Evolutionary conservation across 2,113 vertebrate genomes (phyloP).

Genomic region (Etheostoma spectabile): DNA sequence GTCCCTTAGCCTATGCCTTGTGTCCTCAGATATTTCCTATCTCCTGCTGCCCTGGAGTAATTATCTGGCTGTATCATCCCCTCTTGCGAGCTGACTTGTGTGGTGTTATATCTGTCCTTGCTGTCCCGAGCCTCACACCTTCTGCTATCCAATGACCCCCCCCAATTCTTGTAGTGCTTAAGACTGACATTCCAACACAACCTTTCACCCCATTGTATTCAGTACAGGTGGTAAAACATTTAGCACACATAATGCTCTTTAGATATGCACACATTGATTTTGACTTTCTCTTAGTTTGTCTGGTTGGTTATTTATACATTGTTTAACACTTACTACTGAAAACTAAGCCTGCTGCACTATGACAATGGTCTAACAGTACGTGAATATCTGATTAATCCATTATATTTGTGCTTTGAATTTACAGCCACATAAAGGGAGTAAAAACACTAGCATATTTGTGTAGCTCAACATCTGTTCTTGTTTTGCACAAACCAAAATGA

Average conservation of each 20-base stretch:
- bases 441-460: constrained; percentile 10
- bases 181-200: constrained; percentile 16
- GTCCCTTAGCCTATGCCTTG: too few relatives aligned
- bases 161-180: not conserved
- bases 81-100: constrained; percentile 29
- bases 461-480: not conserved
- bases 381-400: constrained; percentile 26
- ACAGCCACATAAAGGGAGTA: not conserved
- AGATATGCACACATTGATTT: not conserved
- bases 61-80: not conserved
- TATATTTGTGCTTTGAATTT: not conserved
- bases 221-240: not conserved
- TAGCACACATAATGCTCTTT: not conserved
- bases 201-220: constrained; percentile 5
- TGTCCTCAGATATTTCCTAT: not conserved
- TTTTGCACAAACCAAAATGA: not conserved
- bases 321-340: not conserved
- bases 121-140: constrained; percentile 31
- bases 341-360: not conserved
- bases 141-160: constrained; percentile 28
- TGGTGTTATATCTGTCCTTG: constrained; percentile 17
- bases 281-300: not conserved
- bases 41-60: not conserved
- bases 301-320: not conserved
- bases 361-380: not conserved